Evolutionary conservation across 2,113 vertebrate genomes (phyloP).

Genomic region (Cynocephalus volans): DNA sequence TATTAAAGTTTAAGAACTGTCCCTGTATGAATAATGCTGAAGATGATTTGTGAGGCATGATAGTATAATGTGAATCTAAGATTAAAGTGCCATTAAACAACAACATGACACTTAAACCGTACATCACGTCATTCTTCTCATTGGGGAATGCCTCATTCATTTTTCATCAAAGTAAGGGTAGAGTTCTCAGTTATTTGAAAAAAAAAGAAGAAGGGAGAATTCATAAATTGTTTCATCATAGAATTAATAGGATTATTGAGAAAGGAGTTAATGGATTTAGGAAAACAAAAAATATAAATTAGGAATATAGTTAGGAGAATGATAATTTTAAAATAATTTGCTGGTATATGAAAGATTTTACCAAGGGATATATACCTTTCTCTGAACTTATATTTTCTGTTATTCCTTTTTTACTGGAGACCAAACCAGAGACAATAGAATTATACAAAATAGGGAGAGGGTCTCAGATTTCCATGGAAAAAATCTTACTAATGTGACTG

Average conservation of each 20-base stretch:
- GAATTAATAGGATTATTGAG: neutral
- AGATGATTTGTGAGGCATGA: neutral
- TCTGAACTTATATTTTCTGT: conserved; percentile 16
- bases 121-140: neutral
- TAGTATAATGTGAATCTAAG: neutral
- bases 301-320: neutral
- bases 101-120: neutral
- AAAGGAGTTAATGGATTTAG: neutral
- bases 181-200: neutral
- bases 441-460: neutral
- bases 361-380: neutral
- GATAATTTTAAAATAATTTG: conserved; percentile 44
- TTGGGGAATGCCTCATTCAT: neutral
- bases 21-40: neutral
- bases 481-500: neutral
- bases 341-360: neutral
- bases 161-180: neutral
- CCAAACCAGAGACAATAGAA: neutral
- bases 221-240: neutral
- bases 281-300: neutral
- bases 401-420: neutral
- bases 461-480: neutral
- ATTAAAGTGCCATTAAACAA: neutral
- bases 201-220: neutral
- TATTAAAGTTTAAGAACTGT: neutral